phyloP scores from a whole-genome alignment of 1,140 invertebrate species.

The Sitobion miscanthi region DNA sequence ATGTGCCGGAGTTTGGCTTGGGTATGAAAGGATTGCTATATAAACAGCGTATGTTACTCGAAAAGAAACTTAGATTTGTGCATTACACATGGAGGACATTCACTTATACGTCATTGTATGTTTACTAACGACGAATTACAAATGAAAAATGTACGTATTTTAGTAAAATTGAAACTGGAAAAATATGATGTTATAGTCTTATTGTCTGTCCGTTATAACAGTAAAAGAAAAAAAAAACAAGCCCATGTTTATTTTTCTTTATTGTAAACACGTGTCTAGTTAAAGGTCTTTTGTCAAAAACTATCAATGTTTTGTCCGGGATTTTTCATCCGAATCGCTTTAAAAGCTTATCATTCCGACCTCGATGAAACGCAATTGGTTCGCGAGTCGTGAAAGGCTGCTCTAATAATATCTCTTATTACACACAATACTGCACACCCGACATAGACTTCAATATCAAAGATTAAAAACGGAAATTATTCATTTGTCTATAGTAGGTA shows the following conservation, averaged over 20 bases:
- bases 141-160: background rate
- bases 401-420: background rate
- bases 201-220: background rate
- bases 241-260: background rate
- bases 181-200: background rate
- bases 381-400: background rate
- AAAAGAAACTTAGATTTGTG: constrained; percentile 22
- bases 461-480: background rate
- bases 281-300: background rate
- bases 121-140: constrained; percentile 3
- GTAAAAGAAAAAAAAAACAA: background rate
- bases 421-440: background rate
- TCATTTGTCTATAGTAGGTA: background rate
- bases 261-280: background rate
- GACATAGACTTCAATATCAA: background rate
- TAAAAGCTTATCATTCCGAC: background rate
- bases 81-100: background rate
- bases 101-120: background rate
- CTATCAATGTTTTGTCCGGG: background rate
- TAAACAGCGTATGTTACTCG: background rate
- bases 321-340: background rate
- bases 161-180: background rate
- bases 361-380: background rate
- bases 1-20: background rate
- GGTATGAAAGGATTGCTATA: background rate